Base-by-base conservation (phyloP, 1,140 invertebrate species). In the Solenopsis fugax region DNA sequence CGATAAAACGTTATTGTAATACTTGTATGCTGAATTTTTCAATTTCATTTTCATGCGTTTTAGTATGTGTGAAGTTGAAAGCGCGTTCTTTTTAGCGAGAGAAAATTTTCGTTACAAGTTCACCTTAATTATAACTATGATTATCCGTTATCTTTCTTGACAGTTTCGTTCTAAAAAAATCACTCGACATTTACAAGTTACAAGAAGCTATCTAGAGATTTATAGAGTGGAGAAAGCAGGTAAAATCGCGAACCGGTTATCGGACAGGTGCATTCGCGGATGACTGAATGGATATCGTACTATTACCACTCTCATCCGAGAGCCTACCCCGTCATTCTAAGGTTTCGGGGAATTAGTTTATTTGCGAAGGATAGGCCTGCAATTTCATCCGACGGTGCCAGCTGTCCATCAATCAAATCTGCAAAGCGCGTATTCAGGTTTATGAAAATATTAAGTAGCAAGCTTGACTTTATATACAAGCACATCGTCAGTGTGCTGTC, bases 251-350 rank as follows among this genome's bases (percentile, higher is more conserved):
- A 76, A 60, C 34, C 54, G 37, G 54, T 60, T 76, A 45, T 60
- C 37, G 16, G 21, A 76, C 73, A 76, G 73, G 54, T 76, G 73
- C 73, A 76, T 76, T 60, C 52, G 54, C n/a, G n/a, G 34, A n/a
- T 58, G 54, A 73, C 50, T 60, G 34, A 48, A 78, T 78, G 58
- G 75, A 64, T 62, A 78, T 64, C 24, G 34, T 75, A 58, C 54
- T 76, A 76, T 60, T 75, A 75, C 37, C 71, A n/a, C n/a, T 76
- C n/a, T 58, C 37, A 24, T 37, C 21, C 16, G 13, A 78, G 18
- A 78, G 12, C 48, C 24, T 64, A 64, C 58, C 41, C 16, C 18
- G 41, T 64, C 16, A 62, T 45, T 64, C 50, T 62, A 34, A 78
- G 48, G 18, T 56, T 67, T 52, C 60, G 60, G 24, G 24, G 24